phyloP scores from a whole-genome alignment of 2,888 invertebrate genomes.

The Trissolcus brochymenae region DNA sequence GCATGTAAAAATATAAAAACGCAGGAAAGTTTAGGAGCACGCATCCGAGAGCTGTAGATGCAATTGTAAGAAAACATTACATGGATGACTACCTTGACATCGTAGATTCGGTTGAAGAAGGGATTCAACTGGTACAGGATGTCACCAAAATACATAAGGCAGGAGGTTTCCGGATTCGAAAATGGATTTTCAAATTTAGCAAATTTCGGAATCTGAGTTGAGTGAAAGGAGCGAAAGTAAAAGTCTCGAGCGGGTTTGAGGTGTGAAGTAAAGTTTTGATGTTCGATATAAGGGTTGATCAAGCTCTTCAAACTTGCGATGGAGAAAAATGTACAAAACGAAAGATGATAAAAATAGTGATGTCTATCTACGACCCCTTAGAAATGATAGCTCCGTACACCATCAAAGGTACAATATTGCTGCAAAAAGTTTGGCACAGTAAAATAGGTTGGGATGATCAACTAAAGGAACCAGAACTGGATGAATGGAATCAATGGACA shows the following conservation, averaged over 20 bases:
- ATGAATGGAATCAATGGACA: not conserved
- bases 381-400: slow-evolving; percentile 60
- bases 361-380: slow-evolving; percentile 65
- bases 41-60: slow-evolving; percentile 57
- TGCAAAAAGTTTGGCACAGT: slow-evolving; percentile 60
- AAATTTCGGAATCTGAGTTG: not conserved
- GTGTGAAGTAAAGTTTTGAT: not conserved
- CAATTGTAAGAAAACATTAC: slow-evolving; percentile 63
- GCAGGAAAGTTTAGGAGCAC: slow-evolving; percentile 52
- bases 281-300: not conserved
- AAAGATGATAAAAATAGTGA: slow-evolving; percentile 53
- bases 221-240: not conserved
- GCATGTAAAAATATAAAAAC: slow-evolving; percentile 60
- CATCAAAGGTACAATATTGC: slow-evolving; percentile 58
- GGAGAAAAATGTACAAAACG: slow-evolving; percentile 1
- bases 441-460: not conserved
- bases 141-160: slow-evolving; percentile 34
- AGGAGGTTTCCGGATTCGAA: slow-evolving; percentile 59
- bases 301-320: slow-evolving; percentile 15
- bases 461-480: not conserved
- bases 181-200: slow-evolving; percentile 53
- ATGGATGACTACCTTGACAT: slow-evolving; percentile 59
- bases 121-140: slow-evolving; percentile 11
- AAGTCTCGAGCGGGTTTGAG: not conserved
- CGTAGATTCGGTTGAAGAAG: slow-evolving; percentile 47